Conservation (phyloP, 2,797 vertebrate species). For the Chlorospingus semifuscus region DNA sequence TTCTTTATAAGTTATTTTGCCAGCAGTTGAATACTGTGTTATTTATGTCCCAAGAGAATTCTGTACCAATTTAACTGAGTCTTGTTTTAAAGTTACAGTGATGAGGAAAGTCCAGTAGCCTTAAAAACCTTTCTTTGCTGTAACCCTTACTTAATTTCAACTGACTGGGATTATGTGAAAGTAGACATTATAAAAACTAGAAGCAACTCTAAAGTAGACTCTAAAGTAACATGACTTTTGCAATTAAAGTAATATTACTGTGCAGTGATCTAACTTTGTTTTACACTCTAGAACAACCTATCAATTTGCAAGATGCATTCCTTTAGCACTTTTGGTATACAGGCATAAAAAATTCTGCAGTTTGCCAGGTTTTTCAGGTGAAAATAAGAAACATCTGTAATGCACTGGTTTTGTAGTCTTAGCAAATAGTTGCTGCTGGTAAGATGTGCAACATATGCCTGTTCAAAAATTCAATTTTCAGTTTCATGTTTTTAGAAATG, state of each 20-base stretch:
- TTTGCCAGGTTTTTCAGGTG: not conserved
- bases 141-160: not conserved
- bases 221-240: not conserved
- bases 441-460: not conserved
- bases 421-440: not conserved
- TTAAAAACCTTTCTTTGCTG: not conserved
- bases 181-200: not conserved
- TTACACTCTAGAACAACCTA: not conserved
- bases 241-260: not conserved
- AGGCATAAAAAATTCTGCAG: not conserved
- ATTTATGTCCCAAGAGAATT: not conserved
- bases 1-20: not conserved
- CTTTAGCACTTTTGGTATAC: not conserved
- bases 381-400: not conserved
- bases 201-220: not conserved
- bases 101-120: constrained; percentile 7
- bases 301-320: not conserved
- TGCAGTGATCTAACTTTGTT: not conserved
- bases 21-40: not conserved
- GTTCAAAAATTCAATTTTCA: constrained; percentile 18
- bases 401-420: not conserved
- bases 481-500: constrained; percentile 13
- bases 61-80: not conserved
- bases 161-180: not conserved
- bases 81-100: constrained; percentile 44